Conservation (phyloP, 1,140 invertebrate species). For the Atta colombica region DNA sequence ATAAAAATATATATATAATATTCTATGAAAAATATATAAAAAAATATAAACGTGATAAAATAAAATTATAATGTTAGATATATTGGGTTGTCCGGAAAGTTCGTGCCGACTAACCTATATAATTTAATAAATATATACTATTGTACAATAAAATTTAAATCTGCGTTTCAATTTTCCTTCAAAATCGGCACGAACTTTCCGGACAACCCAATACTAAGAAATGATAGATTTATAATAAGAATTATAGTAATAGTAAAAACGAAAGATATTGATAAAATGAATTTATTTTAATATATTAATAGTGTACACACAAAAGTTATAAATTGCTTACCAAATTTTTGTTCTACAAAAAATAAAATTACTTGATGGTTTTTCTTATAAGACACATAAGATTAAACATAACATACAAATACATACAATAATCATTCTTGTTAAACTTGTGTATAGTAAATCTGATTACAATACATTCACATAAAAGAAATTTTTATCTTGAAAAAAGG, state of each 20-base stretch:
- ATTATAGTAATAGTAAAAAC: neutral
- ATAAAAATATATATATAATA: neutral
- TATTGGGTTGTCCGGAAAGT: too few species aligned
- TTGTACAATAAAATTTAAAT: too few species aligned
- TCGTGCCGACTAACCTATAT: too few species aligned
- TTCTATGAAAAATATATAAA: neutral
- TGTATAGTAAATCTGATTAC: conserved; percentile 2
- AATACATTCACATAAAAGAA: neutral
- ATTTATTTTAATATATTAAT: neutral
- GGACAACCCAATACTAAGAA: neutral
- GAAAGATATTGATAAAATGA: neutral
- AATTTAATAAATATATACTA: too few species aligned
- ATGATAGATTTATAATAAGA: neutral
- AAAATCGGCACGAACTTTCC: too few species aligned
- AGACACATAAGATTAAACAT: neutral
- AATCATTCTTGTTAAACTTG: neutral
- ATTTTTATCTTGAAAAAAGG: neutral
- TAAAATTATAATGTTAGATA: neutral
- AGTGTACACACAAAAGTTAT: neutral
- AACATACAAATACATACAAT: neutral
- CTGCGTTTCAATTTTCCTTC: too few species aligned
- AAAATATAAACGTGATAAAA: neutral
- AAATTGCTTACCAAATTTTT: neutral
- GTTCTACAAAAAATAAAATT: neutral
- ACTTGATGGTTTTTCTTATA: neutral